A percentile compares a stretch with the other conserved stretches of the same genome.
Conservation (phyloP, 2,113 vertebrate genomes). For the Osmerus eperlanus region DNA sequence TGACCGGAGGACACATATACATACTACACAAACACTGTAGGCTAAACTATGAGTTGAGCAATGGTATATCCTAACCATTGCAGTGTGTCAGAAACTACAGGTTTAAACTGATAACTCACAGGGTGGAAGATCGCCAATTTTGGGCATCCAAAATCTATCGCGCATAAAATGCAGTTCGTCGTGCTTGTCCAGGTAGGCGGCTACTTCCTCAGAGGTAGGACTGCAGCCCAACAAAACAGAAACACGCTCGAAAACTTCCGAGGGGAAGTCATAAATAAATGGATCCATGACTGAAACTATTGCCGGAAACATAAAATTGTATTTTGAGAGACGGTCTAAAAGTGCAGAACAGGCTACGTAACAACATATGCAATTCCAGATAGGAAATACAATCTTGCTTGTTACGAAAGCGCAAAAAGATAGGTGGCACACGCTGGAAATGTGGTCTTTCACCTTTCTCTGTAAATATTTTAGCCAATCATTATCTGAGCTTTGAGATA, state of each 20-base stretch:
- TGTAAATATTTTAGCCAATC: constrained; percentile 5
- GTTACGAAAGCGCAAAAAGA: neutral
- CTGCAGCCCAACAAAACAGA: constrained; percentile 72
- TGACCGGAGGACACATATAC: no score
- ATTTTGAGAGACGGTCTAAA: no score
- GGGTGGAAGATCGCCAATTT: constrained; percentile 78
- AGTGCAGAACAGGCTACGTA: neutral
- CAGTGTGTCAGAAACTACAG: neutral
- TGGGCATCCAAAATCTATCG: constrained; percentile 79
- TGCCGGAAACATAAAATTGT: neutral
- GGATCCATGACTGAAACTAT: constrained; percentile 67
- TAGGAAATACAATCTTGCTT: neutral
- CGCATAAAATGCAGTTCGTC: constrained; percentile 79
- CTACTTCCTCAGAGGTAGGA: constrained; percentile 70
- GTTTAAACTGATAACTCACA: constrained; percentile 71
- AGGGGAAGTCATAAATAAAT: constrained; percentile 44
- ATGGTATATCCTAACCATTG: neutral
- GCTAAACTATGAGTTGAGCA: no score
- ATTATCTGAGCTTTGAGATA: neutral
- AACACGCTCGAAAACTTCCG: constrained; percentile 61
- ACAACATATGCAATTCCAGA: neutral
- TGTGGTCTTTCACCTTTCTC: constrained; percentile 23
- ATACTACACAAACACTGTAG: no score
- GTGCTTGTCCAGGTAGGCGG: constrained; percentile 76
- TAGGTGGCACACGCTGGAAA: neutral